Evolutionary conservation across 2,113 vertebrate species (phyloP).

Genomic region (Sylvia atricapilla): DNA sequence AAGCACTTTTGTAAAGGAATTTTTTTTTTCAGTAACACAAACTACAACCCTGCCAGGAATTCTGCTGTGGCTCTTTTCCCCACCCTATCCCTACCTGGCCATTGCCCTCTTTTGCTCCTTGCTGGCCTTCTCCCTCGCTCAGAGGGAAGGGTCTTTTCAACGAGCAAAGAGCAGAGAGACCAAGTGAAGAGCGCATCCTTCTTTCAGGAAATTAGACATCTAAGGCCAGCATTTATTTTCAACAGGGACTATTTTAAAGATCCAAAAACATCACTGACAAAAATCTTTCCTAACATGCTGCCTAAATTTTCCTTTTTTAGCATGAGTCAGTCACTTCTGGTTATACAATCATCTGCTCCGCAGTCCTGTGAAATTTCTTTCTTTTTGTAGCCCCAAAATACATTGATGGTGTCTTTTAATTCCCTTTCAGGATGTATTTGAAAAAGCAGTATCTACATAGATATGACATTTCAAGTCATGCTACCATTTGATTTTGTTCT

Average conservation of each 20-base stretch:
- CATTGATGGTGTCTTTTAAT: neutral
- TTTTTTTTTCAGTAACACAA: neutral
- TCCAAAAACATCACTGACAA: neutral
- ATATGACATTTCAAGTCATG: neutral
- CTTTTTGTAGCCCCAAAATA: neutral
- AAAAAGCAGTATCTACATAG: neutral
- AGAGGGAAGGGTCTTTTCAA: neutral
- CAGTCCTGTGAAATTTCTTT: neutral
- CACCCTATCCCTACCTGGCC: neutral
- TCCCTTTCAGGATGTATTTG: neutral
- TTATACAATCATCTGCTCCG: slow-evolving; percentile 10
- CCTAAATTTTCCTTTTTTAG: neutral
- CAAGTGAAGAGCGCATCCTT: neutral
- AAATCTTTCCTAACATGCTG: neutral
- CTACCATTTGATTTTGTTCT: neutral
- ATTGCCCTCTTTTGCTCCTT: neutral
- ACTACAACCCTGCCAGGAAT: neutral
- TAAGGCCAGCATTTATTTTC: neutral
- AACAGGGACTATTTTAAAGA: neutral
- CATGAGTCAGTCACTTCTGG: neutral
- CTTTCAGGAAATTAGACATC: neutral
- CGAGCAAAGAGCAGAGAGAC: neutral
- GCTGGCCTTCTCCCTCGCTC: neutral
- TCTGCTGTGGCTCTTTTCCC: neutral
- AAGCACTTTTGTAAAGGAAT: neutral